Evolutionary conservation across 2,797 vertebrate species (phyloP), one percentile per base, ranked within the genome.

Genomic region (Phrynocephalus forsythii): DNA sequence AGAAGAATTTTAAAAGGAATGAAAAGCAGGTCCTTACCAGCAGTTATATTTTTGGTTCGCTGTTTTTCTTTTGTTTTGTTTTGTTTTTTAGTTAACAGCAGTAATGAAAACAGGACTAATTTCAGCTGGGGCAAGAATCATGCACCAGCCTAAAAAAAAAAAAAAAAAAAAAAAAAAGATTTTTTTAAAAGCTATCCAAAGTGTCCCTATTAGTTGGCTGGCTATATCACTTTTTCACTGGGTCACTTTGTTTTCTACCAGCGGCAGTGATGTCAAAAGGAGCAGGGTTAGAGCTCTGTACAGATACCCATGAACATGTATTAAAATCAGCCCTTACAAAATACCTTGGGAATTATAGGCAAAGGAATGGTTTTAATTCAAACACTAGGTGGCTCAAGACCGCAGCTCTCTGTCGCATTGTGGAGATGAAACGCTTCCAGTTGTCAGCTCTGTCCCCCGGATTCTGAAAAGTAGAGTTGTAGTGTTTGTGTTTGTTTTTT

Each of bases 11-110:
- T 44, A 44, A 95, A n/a, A 78, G 76, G 95, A 94, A 95, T 95
- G 91, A 92, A 95, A 96, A 95, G 89, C 94, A 95, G 96, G 96
- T 96, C 96, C 96, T 96, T 97, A 97, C 96, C 96, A 97, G 96
- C 97, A 97, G 90, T 93, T 96, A 92, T 92, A 50, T 94, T 96
- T 96, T 92, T 93, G 94, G 91, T 94, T 67, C 6, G 20, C 81
- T 85, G 60, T 63, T 63, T 63, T 63, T 18, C 18, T 85, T 63
- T 63, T 20, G 60, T 85, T 85, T 78, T 18, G 72, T 90, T 85
- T 33, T 33, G 33, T 33, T 33, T 33, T 33, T 71, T 72, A 88
- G 79, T 92, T 93, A 87, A 87, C 91, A 89, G 91, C 92, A 76
- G 75, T 81, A 93, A 83, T 88, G 92, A 94, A 96, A 95, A 91